phyloP scores from a whole-genome alignment of 92 coral and sea anemone species.

The Zoanthus solanderi region DNA sequence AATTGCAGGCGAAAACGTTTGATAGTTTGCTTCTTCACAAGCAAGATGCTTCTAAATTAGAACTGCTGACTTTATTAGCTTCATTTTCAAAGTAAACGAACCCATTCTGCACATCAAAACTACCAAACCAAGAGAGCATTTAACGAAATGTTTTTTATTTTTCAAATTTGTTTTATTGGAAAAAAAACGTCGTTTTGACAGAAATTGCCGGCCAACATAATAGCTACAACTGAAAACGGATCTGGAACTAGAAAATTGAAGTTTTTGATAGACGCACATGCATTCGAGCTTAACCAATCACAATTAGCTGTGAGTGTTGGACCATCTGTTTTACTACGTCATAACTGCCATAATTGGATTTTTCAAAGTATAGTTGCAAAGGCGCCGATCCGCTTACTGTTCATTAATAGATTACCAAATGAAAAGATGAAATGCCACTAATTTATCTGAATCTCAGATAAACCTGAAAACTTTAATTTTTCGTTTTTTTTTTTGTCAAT shows the following conservation, averaged over 20 bases:
- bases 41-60: background rate
- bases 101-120: background rate
- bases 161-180: background rate
- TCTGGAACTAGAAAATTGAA: slow-evolving; percentile 4
- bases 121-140: background rate
- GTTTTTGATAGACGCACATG: background rate
- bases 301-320: background rate
- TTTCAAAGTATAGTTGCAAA: slow-evolving; percentile 27
- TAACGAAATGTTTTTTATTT: background rate
- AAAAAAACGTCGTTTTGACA: background rate
- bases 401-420: slow-evolving; percentile 9
- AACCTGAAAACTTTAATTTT: slow-evolving; percentile 6
- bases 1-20: background rate
- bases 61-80: background rate
- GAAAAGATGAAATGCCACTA: slow-evolving; percentile 6
- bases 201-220: background rate
- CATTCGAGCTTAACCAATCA: slow-evolving; percentile 30
- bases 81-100: background rate
- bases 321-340: slow-evolving; percentile 11
- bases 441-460: slow-evolving; percentile 25
- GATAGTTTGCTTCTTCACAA: slow-evolving; percentile 1
- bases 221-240: slow-evolving; percentile 40
- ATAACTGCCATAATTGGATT: slow-evolving; percentile 28
- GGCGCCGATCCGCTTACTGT: slow-evolving; percentile 8
- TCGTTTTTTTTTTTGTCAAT: background rate